Evolutionary conservation across 1,140 invertebrate genomes (phyloP), one percentile per base, ranked within the genome.

Genomic region (Drosophila tristis): DNA sequence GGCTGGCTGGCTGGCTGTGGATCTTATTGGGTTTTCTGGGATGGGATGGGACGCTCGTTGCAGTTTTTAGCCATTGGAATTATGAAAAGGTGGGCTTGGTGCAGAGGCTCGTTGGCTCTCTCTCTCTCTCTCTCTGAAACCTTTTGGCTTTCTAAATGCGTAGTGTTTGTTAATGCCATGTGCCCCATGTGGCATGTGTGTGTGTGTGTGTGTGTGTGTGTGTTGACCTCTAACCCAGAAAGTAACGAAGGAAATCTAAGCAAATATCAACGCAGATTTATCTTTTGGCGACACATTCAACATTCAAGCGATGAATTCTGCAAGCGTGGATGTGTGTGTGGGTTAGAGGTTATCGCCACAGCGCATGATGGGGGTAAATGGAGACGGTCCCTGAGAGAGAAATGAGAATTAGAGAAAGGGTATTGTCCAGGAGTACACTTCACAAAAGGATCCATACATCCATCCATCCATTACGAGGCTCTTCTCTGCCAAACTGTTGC

Each of bases 51-150:
- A 39, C 35, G 35, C 68, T 74, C 71, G 71, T 73, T 73, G 71
- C 67, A 39, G 35, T 65, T 63, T 78, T 31, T 51, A 58, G 73
- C 81, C 66, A 81, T 51, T 63, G 78, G 79, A 89, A 89, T 89
- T 89, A 89, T 89, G 85, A 89, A 89, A 89, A 89, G 78, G 72
- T 89, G 84, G 84, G 84, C 80, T 89, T 89, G 84, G 79, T 89
- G 74, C 73, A 39, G 35, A 20, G 35, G 64, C 66, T 49, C 63
- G 20, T 20, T 43, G 63, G 13, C 50, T 48, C 9, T 5, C 50
- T 57, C 55, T 23, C 62, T 31, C 11, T 20, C 47, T 0, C 13
- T 20, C 31, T 0, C 13, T 20, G n/a, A 16, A 49, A 31, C 47
- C 70, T 57, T 65, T 74, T 31, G 61, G 82, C 78, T 86, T 86